Percentiles rank a stretch among this genome's conserved stretches.
Conservation (phyloP, 2,797 vertebrate species). For the Hippoglossus hippoglossus region DNA sequence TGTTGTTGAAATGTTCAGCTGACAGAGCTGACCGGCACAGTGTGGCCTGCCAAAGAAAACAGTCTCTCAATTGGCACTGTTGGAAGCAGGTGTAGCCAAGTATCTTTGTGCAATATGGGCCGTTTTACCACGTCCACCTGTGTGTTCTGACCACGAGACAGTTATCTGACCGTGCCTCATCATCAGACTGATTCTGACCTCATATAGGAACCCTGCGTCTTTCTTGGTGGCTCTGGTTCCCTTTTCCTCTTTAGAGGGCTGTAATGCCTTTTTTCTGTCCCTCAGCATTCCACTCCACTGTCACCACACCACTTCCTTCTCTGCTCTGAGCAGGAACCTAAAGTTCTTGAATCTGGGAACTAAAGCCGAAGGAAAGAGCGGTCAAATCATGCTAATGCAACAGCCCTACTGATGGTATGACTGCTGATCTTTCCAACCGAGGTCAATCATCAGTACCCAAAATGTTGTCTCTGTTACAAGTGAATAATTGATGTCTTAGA, state of each 20-base stretch:
- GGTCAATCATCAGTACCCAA: no score
- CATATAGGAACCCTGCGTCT: no score
- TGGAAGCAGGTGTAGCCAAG: background rate
- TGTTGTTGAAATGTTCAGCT: background rate
- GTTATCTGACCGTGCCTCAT: no score
- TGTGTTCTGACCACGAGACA: no score
- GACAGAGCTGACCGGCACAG: background rate
- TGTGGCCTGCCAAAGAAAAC: background rate
- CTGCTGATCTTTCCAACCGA: background rate
- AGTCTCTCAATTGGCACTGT: background rate
- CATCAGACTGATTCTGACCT: no score
- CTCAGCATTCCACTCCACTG: background rate
- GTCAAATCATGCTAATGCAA: no score
- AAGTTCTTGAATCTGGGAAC: background rate
- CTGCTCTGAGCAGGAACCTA: background rate
- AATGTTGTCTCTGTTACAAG: background rate
- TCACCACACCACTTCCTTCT: background rate
- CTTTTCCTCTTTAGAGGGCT: background rate
- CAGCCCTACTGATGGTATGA: background rate
- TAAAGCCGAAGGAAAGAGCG: no score
- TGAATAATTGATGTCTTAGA: conserved; percentile 29
- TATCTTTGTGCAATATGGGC: background rate
- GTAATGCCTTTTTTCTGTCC: background rate
- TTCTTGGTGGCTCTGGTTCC: background rate
- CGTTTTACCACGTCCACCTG: no score